Evolutionary conservation across 2,797 vertebrate genomes (phyloP).

Genomic region (Acestrorhynchus altus): DNA sequence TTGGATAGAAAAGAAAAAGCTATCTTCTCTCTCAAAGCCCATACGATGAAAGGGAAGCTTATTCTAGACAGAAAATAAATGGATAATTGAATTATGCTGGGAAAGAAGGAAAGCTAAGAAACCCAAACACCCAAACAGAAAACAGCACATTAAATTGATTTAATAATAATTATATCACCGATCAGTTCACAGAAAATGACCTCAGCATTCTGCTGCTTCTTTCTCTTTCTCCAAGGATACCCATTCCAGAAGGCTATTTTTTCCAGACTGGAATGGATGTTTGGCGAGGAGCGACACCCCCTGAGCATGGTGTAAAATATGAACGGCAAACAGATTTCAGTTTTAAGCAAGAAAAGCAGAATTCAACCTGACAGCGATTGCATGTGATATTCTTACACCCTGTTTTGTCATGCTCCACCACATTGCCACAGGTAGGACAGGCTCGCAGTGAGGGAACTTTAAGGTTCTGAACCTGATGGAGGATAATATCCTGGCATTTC

Average conservation of each 20-base stretch:
- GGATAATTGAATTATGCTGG: no score
- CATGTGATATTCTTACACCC: constrained; percentile 80
- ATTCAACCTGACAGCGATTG: constrained; percentile 73
- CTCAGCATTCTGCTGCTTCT: not conserved
- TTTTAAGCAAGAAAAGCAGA: constrained; percentile 82
- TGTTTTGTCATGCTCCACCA: constrained; percentile 73
- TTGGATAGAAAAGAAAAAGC: no score
- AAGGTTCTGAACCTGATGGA: constrained; percentile 56
- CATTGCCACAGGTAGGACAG: constrained; percentile 77
- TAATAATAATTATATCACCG: no score
- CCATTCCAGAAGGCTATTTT: constrained; percentile 3
- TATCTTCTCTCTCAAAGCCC: no score
- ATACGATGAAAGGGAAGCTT: no score
- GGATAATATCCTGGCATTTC: constrained; percentile 49
- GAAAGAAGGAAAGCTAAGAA: no score
- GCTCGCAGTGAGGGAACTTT: constrained; percentile 73
- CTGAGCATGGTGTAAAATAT: constrained; percentile 66
- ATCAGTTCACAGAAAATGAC: not conserved
- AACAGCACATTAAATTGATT: no score
- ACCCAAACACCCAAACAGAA: not conserved
- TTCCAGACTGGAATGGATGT: constrained; percentile 66
- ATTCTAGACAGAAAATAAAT: no score
- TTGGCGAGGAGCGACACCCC: constrained; percentile 72
- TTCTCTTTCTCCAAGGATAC: not conserved
- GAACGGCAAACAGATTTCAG: constrained; percentile 64